Evolutionary conservation across 1,140 invertebrate species (phyloP).

Genomic region (Melipona quadrifasciata): DNA sequence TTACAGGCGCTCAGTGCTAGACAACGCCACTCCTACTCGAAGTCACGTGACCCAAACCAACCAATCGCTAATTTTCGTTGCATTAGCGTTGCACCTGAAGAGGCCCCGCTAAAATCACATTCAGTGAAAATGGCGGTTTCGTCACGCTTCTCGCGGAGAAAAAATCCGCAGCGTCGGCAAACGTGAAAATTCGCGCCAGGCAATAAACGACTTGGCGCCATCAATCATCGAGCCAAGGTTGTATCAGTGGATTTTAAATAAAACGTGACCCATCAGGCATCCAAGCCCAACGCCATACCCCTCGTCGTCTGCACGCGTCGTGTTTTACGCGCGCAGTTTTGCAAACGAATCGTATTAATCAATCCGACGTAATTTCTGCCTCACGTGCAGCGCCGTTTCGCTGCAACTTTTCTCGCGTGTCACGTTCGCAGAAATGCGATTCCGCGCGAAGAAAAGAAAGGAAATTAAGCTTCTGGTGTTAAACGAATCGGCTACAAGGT

Average conservation of each 20-base stretch:
- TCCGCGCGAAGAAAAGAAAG: not conserved
- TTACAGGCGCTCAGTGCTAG: too few relatives aligned
- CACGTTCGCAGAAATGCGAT: not conserved
- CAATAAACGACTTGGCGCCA: not conserved
- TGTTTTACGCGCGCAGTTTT: not conserved
- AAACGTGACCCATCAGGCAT: not conserved
- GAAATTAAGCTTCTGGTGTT: not conserved
- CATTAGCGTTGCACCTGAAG: too few relatives aligned
- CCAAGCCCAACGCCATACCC: not conserved
- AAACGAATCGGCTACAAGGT: not conserved
- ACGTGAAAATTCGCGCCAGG: not conserved
- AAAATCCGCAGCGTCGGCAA: not conserved
- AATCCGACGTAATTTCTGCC: not conserved
- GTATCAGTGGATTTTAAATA: not conserved
- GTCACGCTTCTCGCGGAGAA: too few relatives aligned
- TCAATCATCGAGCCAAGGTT: not conserved
- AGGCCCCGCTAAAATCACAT: too few relatives aligned
- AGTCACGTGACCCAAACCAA: too few relatives aligned
- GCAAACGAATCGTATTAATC: slow-evolving; percentile 19
- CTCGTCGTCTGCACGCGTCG: not conserved
- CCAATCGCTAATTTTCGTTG: too few relatives aligned
- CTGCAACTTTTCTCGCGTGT: too few relatives aligned
- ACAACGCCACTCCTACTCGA: too few relatives aligned
- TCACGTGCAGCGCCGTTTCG: not conserved
- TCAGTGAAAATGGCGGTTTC: too few relatives aligned